Evolutionary conservation across 2,113 vertebrate genomes (phyloP), one percentile per base, ranked within the genome.

Genomic region (Globicephala melas): DNA sequence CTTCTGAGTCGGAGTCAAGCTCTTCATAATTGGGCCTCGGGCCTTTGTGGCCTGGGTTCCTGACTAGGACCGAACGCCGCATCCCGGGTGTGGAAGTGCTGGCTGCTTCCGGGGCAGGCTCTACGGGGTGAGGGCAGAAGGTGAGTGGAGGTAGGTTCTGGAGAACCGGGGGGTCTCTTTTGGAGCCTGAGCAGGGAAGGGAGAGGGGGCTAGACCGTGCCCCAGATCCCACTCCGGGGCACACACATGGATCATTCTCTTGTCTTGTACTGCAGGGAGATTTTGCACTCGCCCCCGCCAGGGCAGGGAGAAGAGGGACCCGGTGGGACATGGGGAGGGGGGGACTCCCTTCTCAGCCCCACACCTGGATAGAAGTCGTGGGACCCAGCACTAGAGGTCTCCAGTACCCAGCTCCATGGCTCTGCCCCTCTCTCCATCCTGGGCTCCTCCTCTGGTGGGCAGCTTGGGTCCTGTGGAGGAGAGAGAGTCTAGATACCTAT

Each of bases 1-100:
- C 96, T 26, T 97, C 97, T 0, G 94, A 81, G 41, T 95, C 96
- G 7, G 95, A 96, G 77, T 86, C 94, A 1, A 73, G 91, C 10
- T 89, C 95, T 81, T 67, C 85, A 5, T 74, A 95, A 28, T 65
- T 1, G 0, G 86, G 71, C 74, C 85, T 83, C 3, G 23, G 80
- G 65, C 94, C 84, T 65, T 76, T 97, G 92, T 97, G 97, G 92
- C 96, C 92, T 1, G 97, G 98, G 81, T 98, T 97, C 67, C 97
- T 90, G 50, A 98, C 98, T 55, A 98, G 88, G 47, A 98, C 98
- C 0, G 97, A 97, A 60, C 97, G 97, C 31, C 97, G 71, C 95
- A 97, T 96, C 62, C 80, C 62, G 12, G 77, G 83, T 0, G 76
- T 53, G n/a, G 95, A 81, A 9, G 80, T 76, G 65, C 80, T 44